Evolutionary conservation across 2,888 invertebrate species (phyloP).

Genomic region (Penaeus monodon): DNA sequence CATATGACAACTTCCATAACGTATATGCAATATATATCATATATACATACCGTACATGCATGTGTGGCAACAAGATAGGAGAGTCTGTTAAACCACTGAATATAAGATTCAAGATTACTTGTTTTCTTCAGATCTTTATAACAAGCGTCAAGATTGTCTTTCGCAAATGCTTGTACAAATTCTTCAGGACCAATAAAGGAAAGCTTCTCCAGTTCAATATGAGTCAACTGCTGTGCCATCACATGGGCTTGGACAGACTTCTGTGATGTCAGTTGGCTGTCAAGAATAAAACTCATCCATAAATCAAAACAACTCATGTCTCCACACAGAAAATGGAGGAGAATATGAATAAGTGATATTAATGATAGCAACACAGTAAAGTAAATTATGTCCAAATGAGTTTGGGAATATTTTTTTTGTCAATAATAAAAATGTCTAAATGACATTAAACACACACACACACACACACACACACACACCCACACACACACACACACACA

Average conservation of each 20-base stretch:
- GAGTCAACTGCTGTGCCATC: constrained; percentile 90
- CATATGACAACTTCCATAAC: neutral
- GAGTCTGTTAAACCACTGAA: constrained; percentile 97
- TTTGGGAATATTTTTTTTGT: too few relatives aligned
- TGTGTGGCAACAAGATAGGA: constrained; percentile 96
- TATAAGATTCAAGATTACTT: constrained; percentile 93
- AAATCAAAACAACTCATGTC: neutral
- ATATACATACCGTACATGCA: constrained; percentile 84
- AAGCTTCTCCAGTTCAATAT: constrained; percentile 92
- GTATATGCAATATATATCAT: too few relatives aligned
- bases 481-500: neutral
- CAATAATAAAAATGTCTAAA: too few relatives aligned
- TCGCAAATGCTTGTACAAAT: constrained; percentile 94
- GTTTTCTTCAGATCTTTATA: constrained; percentile 90
- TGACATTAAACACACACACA: neutral
- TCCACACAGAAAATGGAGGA: too few relatives aligned
- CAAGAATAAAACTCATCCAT: constrained; percentile 12
- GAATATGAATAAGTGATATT: too few relatives aligned
- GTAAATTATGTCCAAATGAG: too few relatives aligned
- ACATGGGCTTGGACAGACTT: constrained; percentile 83
- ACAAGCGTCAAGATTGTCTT: constrained; percentile 77
- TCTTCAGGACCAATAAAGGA: constrained; percentile 97
- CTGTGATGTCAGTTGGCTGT: constrained; percentile 79
- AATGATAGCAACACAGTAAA: too few relatives aligned
- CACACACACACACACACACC: constrained; percentile 3